Evolutionary conservation across 2,888 invertebrate species (phyloP).

Genomic region (Belgica antarctica): DNA sequence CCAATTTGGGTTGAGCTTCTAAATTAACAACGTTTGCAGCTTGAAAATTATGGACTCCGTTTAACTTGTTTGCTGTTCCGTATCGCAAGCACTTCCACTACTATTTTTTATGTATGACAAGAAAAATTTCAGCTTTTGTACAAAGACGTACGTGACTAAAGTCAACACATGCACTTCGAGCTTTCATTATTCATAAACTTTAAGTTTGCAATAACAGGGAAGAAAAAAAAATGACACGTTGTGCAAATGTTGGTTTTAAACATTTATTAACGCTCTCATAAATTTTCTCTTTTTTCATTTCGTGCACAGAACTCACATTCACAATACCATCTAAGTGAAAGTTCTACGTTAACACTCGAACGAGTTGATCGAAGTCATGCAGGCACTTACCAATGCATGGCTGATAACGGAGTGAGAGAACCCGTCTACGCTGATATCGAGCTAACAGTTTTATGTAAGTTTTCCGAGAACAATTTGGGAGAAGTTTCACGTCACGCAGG

Average conservation of each 20-base stretch:
- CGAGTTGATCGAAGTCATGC: slow-evolving; percentile 59
- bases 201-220: slow-evolving; percentile 18
- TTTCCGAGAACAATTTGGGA: too few species aligned
- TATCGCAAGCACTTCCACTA: not conserved
- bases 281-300: too few species aligned
- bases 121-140: not conserved
- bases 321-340: slow-evolving; percentile 49
- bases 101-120: too few species aligned
- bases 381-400: slow-evolving; percentile 58
- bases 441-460: slow-evolving; percentile 59
- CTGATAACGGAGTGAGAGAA: slow-evolving; percentile 58
- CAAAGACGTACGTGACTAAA: slow-evolving; percentile 20
- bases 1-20: not conserved
- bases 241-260: slow-evolving; percentile 18
- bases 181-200: slow-evolving; percentile 39
- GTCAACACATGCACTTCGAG: slow-evolving; percentile 23
- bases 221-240: slow-evolving; percentile 5
- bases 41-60: not conserved
- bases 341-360: slow-evolving; percentile 57
- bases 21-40: not conserved
- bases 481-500: too few species aligned
- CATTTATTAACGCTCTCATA: slow-evolving; percentile 19
- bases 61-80: not conserved
- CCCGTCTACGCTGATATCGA: slow-evolving; percentile 58
- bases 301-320: slow-evolving; percentile 33